Percentiles rank a stretch among this genome's conserved stretches.
Evolutionary conservation across 2,888 invertebrate species (phyloP).

Genomic region (Napeogenes sylphis): DNA sequence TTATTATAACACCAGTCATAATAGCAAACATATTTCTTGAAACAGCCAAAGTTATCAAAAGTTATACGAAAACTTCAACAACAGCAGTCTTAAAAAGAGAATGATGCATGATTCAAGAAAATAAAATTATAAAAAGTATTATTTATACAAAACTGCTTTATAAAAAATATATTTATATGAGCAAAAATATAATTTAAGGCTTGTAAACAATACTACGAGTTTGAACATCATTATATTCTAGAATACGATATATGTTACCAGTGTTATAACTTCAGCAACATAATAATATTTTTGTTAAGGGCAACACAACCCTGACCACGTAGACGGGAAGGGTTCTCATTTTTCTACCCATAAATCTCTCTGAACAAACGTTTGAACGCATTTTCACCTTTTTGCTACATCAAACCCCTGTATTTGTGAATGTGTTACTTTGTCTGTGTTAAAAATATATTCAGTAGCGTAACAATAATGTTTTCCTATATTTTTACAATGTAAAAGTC

Average conservation of each 20-base stretch:
- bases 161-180: no score
- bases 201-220: no score
- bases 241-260: no score
- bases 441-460: neutral
- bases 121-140: no score
- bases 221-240: no score
- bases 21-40: neutral
- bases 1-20: neutral
- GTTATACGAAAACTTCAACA: no score
- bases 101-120: no score
- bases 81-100: no score
- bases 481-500: neutral
- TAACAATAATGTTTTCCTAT: neutral
- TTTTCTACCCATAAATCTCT: constrained; percentile 67
- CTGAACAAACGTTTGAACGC: constrained; percentile 56
- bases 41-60: neutral
- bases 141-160: no score
- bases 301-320: constrained; percentile 42
- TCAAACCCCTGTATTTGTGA: constrained; percentile 9
- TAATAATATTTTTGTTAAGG: no score
- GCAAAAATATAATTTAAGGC: no score
- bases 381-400: constrained; percentile 64
- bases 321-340: constrained; percentile 50
- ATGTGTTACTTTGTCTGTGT: constrained; percentile 15
- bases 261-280: no score